Percentiles rank a stretch among this genome's conserved stretches.
Evolutionary conservation across 2,113 vertebrate genomes (phyloP).

Genomic region (Calypte anna): DNA sequence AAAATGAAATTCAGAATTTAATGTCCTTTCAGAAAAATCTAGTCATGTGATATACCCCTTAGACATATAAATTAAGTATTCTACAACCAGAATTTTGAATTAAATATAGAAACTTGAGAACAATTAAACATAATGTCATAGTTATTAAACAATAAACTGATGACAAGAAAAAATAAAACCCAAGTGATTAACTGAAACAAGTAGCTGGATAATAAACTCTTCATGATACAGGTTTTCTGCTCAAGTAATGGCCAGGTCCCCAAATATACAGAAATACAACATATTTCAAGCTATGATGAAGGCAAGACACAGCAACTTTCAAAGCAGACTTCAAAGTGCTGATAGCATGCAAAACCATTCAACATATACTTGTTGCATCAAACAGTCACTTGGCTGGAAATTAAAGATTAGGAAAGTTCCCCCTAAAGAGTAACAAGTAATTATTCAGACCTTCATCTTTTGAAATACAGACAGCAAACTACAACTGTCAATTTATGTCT

Average conservation of each 20-base stretch:
- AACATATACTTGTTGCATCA: neutral
- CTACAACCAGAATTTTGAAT: neutral
- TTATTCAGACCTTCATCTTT: neutral
- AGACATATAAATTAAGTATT: neutral
- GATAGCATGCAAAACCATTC: neutral
- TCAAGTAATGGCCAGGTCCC: neutral
- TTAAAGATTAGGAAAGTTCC: neutral
- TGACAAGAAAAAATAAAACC: neutral
- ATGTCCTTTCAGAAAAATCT: neutral
- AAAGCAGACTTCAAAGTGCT: neutral
- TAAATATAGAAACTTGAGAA: neutral
- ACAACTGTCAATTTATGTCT: neutral
- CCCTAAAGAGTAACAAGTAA: neutral
- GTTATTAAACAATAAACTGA: neutral
- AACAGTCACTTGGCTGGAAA: neutral
- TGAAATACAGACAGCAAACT: neutral
- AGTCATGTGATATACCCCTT: neutral
- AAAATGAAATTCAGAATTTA: neutral
- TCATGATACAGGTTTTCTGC: neutral
- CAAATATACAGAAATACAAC: neutral
- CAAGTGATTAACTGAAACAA: neutral
- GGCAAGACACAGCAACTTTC: neutral
- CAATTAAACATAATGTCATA: neutral
- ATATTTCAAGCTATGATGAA: neutral
- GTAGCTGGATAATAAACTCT: neutral